Conservation (phyloP, 2,113 vertebrate genomes). For the Struthio camelus region DNA sequence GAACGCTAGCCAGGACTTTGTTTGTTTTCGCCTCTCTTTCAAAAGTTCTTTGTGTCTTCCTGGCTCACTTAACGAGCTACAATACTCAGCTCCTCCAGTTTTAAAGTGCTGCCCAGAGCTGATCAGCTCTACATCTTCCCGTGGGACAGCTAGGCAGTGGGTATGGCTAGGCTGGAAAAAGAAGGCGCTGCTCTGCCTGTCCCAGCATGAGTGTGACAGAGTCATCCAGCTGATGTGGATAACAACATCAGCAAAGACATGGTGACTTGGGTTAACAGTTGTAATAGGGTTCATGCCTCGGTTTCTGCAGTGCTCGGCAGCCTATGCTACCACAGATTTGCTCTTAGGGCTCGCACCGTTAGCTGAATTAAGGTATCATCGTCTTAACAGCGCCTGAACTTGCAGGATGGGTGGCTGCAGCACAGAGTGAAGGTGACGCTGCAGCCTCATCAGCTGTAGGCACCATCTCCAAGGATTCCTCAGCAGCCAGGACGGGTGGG, state of each 20-base stretch:
- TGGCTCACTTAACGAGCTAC: background rate
- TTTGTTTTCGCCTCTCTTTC: conserved; percentile 49
- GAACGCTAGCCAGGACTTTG: background rate
- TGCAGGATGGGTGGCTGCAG: background rate
- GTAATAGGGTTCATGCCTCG: background rate
- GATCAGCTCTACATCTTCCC: background rate
- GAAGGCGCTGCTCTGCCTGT: background rate
- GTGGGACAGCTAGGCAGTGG: background rate
- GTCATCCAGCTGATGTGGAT: background rate
- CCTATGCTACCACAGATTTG: background rate
- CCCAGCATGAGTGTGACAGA: background rate
- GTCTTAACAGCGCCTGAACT: background rate
- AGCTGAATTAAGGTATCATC: background rate
- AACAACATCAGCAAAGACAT: background rate
- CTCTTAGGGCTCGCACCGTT: background rate
- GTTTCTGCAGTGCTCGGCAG: background rate
- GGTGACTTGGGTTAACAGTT: background rate
- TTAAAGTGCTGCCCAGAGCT: background rate
- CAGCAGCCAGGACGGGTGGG: background rate
- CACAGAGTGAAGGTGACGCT: background rate
- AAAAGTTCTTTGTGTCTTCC: background rate
- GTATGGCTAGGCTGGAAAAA: background rate
- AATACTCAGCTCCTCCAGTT: background rate
- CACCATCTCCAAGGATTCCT: background rate
- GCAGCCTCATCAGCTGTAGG: background rate